Conservation (phyloP, 2,797 vertebrate species). For the Botia almorhae region DNA sequence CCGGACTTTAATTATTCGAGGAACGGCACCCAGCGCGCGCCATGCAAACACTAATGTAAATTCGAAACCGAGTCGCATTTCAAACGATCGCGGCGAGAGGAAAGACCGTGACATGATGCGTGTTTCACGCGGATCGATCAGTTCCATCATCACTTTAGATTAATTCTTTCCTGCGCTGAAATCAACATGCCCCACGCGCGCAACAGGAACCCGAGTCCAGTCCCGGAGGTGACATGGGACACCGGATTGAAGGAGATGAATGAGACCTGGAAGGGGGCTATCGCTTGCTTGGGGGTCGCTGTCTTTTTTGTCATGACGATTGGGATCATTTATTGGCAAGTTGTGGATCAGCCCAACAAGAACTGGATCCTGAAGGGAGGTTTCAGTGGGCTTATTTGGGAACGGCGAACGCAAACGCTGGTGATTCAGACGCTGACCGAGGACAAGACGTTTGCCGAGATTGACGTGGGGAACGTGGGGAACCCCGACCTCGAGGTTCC, state of each 20-base stretch:
- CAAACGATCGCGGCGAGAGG: background rate
- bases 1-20: conserved; percentile 62
- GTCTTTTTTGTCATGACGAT: conserved; percentile 94
- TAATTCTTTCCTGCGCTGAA: conserved; percentile 62
- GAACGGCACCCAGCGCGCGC: conserved; percentile 58
- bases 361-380: conserved; percentile 91
- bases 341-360: conserved; percentile 90
- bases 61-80: background rate
- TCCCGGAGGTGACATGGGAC: conserved; percentile 87
- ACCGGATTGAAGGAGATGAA: conserved; percentile 89
- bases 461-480: conserved; percentile 82
- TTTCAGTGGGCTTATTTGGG: conserved; percentile 88
- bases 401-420: conserved; percentile 83
- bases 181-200: conserved; percentile 84
- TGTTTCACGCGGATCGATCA: conserved; percentile 59
- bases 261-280: conserved; percentile 91
- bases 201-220: conserved; percentile 83
- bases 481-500: conserved; percentile 81
- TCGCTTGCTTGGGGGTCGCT: conserved; percentile 89
- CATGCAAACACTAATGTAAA: background rate
- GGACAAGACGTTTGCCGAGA: conserved; percentile 82
- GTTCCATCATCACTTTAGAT: conserved; percentile 67
- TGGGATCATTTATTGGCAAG: conserved; percentile 95
- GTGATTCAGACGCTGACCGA: conserved; percentile 83
- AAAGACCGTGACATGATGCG: conserved; percentile 67